phyloP scores from a whole-genome alignment of 2,797 vertebrate genomes.

The Sciurus vulgaris region DNA sequence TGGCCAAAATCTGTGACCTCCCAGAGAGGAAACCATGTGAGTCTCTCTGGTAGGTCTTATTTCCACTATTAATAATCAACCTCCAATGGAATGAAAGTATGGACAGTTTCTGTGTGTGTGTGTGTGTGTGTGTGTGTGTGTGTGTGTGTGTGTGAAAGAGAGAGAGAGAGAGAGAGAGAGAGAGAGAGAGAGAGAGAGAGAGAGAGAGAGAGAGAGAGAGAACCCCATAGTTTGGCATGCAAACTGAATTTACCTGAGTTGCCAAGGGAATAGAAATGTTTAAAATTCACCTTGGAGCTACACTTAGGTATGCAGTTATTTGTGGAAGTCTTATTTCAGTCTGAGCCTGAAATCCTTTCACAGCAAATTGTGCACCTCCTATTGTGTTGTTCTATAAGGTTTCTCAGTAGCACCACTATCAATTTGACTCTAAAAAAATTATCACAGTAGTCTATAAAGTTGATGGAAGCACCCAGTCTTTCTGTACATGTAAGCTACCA shows the following conservation, averaged over 20 bases:
- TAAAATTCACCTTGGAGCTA: conserved; percentile 52
- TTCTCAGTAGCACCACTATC: conserved; percentile 21
- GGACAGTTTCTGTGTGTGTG: not conserved
- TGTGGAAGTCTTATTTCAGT: conserved; percentile 14
- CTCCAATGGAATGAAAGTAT: not conserved
- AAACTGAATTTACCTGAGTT: conserved; percentile 7
- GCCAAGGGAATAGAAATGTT: not conserved
- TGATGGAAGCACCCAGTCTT: not conserved
- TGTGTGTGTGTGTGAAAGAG: not conserved
- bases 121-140: not conserved
- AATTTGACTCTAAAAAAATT: conserved; percentile 23
- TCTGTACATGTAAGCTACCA: not conserved
- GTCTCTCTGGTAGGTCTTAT: not conserved
- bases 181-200: not conserved
- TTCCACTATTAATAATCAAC: not conserved
- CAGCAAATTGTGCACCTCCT: not conserved
- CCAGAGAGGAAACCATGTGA: too few species aligned
- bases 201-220: not conserved
- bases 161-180: not conserved
- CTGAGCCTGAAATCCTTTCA: conserved; percentile 40
- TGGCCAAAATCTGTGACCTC: not conserved
- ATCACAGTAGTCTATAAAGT: not conserved
- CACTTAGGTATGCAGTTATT: not conserved
- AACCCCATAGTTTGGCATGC: not conserved
- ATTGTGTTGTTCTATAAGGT: not conserved